phyloP scores from a whole-genome alignment of 2,888 invertebrate genomes.

The Chaitophorus viminalis region DNA sequence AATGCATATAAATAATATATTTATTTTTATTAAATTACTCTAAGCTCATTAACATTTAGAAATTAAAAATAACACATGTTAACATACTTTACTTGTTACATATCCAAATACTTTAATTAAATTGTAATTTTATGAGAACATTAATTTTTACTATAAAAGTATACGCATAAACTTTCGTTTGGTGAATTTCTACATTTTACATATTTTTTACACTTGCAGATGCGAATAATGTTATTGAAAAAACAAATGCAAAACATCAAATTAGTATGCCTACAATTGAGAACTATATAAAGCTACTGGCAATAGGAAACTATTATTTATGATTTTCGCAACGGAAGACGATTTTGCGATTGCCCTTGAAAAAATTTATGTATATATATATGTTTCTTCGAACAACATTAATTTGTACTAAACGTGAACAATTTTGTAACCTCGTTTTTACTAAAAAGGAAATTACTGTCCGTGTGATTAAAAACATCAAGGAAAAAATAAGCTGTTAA shows the following conservation, averaged over 20 bases:
- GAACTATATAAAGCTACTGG: conserved; percentile 3
- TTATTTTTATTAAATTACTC: background rate
- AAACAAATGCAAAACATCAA: conserved; percentile 19
- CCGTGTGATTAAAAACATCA: background rate
- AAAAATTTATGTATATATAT: conserved; percentile 23
- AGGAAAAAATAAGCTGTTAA: background rate
- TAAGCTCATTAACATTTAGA: background rate
- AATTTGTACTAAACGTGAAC: conserved; percentile 46
- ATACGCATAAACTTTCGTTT: background rate
- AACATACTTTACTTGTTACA: background rate
- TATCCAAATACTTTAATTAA: background rate
- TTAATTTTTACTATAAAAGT: background rate
- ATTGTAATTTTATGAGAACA: background rate
- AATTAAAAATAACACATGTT: background rate
- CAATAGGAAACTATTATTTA: conserved; percentile 17
- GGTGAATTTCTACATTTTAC: background rate
- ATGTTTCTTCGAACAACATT: conserved; percentile 19
- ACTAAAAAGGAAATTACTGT: conserved; percentile 54
- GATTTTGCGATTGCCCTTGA: conserved; percentile 54
- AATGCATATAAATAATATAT: background rate
- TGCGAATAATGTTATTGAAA: background rate
- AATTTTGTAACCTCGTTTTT: conserved; percentile 50
- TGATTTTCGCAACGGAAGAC: conserved; percentile 31
- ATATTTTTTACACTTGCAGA: background rate
- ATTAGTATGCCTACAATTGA: conserved; percentile 10